Evolutionary conservation across 1,140 invertebrate genomes (phyloP), one percentile per base, ranked within the genome.

Genomic region (Atta colombica): DNA sequence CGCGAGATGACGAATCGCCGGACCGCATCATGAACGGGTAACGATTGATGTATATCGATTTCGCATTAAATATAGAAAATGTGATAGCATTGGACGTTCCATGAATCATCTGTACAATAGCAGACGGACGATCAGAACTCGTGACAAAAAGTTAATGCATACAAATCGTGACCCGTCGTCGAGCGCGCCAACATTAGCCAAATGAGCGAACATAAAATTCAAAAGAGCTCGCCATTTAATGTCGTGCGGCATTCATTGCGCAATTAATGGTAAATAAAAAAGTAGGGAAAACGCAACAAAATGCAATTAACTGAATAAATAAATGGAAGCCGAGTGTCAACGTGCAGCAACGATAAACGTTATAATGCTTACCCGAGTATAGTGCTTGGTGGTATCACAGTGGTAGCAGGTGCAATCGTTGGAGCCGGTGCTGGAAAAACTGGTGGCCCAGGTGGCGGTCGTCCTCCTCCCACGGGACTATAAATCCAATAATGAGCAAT

Each of bases 361-460:
- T 39, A 21, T 14, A 28, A 84, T 45, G 88, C 92, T 93, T 92
- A 95, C 94, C 94, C 92, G 85, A 94, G 90, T 82, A 94, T 93
- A 58, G 93, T 94, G 14, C 89, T 94, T 35, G 93, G 89, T 53
- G 94, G 92, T 91, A 95, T 92, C 65, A 92, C 92, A 61, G 93
- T 88, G 39, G 93, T 85, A 28, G 91, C 85, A 77, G 94, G 92
- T 77, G 91, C 85, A n/a, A 95, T 94, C 25, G 94, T 89, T 10
- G 94, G 89, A 0, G 94, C 84, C 28, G 94, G 91, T 25, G 95
- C 94, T 14, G 95, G 94, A 87, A 95, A 95, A 71, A 95, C 94
- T 77, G 95, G 95, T 25, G 95, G 95, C 85, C 95, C 95, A 72
- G 95, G 95, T 82, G 95, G 94, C 21, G 95, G 93, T 65, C 95